Evolutionary conservation across 2,888 invertebrate species (phyloP), one percentile per base, ranked within the genome.

Genomic region (Melanotus villosus): DNA sequence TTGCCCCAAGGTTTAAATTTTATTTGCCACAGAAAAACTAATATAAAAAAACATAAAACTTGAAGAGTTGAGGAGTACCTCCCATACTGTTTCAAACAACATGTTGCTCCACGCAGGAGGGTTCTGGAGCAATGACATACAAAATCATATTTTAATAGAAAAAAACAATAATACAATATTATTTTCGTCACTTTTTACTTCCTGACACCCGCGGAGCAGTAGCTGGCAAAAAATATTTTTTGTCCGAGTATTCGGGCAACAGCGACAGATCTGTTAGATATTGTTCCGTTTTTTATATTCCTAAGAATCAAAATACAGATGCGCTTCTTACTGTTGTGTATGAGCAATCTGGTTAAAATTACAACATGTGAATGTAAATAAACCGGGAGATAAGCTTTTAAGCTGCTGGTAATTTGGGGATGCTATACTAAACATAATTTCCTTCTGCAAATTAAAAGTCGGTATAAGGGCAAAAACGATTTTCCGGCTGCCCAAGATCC

Each of bases 71-170:
- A 30, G 7, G 4, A 32, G 18, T 10, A 50, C n/a, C 52, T 47
- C 30, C 30, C 52, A 52, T 32, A 52, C 52, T 52, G 52, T 32
- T 32, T 14, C 1, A 7, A 34, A n/a, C 54, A 54, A 54, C 54
- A 34, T 54, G 54, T 54, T 63, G 60, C 19, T 68, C 68, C 14
- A 63, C 38, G 68, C 68, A 62, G 68, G 68, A 68, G 65, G 62
- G 63, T 58, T 62, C 41, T 58, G 34, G 58, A 50, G 45, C 66
- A 66, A 60, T 66, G 65, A 60, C 63, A 68, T 63, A 47, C 38
- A 62, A 63, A 68, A 63, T 68, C 41, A 30, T 30, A 63, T 12
- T 67, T 67, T 30, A 67, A 67, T 56, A 60, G 41, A 14, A 14
- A 59, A 58, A 65, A 65, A 65, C 32, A 52, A 36, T 32, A 66